phyloP scores from a whole-genome alignment of 2,797 vertebrate genomes.

The Nasua narica region DNA sequence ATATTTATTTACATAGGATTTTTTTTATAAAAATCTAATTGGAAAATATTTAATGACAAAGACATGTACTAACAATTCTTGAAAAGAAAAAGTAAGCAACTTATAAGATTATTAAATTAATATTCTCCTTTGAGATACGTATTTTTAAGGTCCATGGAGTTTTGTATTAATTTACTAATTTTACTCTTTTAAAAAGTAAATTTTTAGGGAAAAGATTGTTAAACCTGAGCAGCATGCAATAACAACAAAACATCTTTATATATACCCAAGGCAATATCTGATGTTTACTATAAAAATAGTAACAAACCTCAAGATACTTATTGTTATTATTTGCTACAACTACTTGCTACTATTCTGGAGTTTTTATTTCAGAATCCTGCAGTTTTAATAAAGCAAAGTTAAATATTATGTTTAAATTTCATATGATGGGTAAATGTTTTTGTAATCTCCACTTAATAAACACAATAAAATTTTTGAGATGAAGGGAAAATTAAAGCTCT shows the following conservation, averaged over 20 bases:
- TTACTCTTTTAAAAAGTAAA: slow-evolving; percentile 20
- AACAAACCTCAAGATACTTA: not conserved
- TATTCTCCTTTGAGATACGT: not conserved
- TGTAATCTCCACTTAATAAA: not conserved
- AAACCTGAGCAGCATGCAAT: not conserved
- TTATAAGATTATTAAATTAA: not conserved
- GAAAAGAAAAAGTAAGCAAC: slow-evolving; percentile 17
- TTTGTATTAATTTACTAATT: not conserved
- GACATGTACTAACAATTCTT: not conserved
- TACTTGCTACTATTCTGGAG: not conserved
- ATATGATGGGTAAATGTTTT: not conserved
- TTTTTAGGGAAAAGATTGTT: not conserved
- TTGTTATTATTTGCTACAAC: not conserved
- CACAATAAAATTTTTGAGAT: not conserved
- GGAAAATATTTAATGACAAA: slow-evolving; percentile 17
- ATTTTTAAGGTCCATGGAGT: slow-evolving; percentile 1
- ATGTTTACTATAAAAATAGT: not conserved
- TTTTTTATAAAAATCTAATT: slow-evolving; percentile 51
- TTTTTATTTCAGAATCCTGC: not conserved
- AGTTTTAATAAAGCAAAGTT: slow-evolving; percentile 1
- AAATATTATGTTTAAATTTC: slow-evolving; percentile 17
- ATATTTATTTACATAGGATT: not conserved
- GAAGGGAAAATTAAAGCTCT: not conserved
- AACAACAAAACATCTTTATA: not conserved
- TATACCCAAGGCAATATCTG: not conserved